Evolutionary conservation across 2,888 invertebrate genomes (phyloP).

Genomic region (Drosophila multiciliata): DNA sequence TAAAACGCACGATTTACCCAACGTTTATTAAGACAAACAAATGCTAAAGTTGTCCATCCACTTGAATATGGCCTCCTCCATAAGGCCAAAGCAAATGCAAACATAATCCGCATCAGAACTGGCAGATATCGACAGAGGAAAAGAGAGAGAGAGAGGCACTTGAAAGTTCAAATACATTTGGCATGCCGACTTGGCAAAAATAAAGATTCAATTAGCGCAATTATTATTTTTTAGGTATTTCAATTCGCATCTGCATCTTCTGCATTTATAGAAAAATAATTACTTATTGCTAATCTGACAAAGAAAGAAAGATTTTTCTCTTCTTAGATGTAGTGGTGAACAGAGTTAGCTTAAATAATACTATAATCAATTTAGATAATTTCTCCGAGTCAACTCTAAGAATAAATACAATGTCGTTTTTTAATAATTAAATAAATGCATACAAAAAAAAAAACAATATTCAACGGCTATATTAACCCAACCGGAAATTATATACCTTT

Average conservation of each 20-base stretch:
- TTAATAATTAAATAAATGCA: too few relatives aligned
- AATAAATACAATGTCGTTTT: too few relatives aligned
- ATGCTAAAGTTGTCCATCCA: slow-evolving; percentile 42
- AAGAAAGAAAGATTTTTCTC: background rate
- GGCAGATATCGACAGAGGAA: slow-evolving; percentile 2
- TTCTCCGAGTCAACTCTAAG: background rate
- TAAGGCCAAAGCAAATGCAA: slow-evolving; percentile 44
- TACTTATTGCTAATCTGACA: background rate
- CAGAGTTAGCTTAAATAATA: background rate
- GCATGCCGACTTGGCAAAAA: slow-evolving; percentile 32
- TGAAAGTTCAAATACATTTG: slow-evolving; percentile 50
- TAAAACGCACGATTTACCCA: slow-evolving; percentile 72
- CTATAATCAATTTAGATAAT: background rate
- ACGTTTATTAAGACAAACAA: slow-evolving; percentile 57
- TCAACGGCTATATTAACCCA: background rate
- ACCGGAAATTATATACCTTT: background rate
- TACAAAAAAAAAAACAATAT: background rate
- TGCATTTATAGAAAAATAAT: slow-evolving; percentile 26
- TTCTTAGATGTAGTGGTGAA: background rate
- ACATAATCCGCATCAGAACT: slow-evolving; percentile 47
- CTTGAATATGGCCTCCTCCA: slow-evolving; percentile 30
- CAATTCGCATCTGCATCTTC: slow-evolving; percentile 48
- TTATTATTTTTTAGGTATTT: slow-evolving; percentile 44
- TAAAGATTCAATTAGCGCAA: slow-evolving; percentile 62
- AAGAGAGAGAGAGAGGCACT: slow-evolving; percentile 26